Percentiles rank a stretch among this genome's conserved stretches.
These are phyloP conservation scores for Jaculus jaculus DNA, from an alignment of 2,113 vertebrate species.

Conservation along the genomic window DNA sequence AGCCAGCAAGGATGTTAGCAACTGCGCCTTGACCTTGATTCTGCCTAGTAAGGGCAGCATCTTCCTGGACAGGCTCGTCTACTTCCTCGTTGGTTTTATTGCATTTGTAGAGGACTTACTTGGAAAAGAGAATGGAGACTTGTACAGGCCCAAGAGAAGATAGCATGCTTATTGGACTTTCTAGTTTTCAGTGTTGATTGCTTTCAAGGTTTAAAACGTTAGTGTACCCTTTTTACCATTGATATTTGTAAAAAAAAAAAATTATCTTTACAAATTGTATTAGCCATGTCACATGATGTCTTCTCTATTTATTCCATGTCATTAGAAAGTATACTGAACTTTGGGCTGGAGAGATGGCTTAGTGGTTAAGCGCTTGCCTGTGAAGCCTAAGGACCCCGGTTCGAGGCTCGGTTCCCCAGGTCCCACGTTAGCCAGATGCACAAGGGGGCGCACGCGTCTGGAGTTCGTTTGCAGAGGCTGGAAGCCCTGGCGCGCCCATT, in stretches of 20 bases:
- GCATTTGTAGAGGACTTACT: constrained; percentile 71
- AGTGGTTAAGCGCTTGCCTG: too few species aligned
- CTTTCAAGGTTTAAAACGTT: constrained; percentile 40
- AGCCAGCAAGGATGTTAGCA: constrained; percentile 78
- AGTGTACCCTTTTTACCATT: neutral
- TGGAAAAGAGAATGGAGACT: constrained; percentile 65
- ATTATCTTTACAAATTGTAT: neutral
- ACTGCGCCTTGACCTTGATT: constrained; percentile 83
- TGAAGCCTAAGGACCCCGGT: too few species aligned
- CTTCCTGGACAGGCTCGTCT: constrained; percentile 76
- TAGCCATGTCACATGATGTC: neutral
- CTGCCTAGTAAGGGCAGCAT: constrained; percentile 74
- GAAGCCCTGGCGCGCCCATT: too few species aligned
- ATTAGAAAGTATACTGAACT: constrained; percentile 23
- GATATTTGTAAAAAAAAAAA: constrained; percentile 52
- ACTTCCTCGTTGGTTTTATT: constrained; percentile 73
- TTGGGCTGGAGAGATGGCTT: too few species aligned
- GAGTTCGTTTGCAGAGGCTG: too few species aligned
- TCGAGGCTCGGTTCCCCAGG: too few species aligned
- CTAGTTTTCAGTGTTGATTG: neutral
- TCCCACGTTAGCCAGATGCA: too few species aligned
- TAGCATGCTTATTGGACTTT: constrained; percentile 63
- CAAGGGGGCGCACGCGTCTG: too few species aligned
- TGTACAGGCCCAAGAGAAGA: neutral
- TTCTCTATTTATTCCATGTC: constrained; percentile 20